These are phyloP conservation scores for Polietes domitor DNA, from an alignment of 2,888 invertebrate genomes.

Conservation along the genomic window DNA sequence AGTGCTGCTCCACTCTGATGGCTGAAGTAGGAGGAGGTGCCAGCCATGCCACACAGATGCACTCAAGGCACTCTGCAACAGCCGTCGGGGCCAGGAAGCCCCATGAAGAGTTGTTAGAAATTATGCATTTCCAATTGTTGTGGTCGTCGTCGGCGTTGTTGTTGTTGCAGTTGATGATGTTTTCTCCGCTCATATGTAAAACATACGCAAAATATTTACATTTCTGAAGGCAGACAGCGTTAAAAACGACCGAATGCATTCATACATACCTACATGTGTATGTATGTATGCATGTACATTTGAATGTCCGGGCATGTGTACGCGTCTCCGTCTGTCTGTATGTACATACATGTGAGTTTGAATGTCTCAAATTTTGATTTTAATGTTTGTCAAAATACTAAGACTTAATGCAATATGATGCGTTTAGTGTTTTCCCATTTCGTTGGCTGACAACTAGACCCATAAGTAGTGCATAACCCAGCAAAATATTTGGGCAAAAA, in stretches of 20 bases:
- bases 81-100: constrained; percentile 18
- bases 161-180: background rate
- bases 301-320: background rate
- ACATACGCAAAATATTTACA: constrained; percentile 49
- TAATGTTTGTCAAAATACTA: constrained; percentile 55
- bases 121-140: constrained; percentile 22
- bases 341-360: background rate
- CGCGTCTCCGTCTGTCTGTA: background rate
- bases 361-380: constrained; percentile 25
- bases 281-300: too few species aligned
- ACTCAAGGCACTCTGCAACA: background rate
- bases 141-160: background rate
- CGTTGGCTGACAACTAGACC: constrained; percentile 38
- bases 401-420: constrained; percentile 53
- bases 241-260: constrained; percentile 31
- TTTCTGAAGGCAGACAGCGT: constrained; percentile 58
- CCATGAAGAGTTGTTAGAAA: constrained; percentile 29
- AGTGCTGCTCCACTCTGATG: constrained; percentile 13
- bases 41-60: constrained; percentile 4
- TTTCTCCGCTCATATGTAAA: constrained; percentile 23
- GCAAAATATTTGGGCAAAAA: background rate
- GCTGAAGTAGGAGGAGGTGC: constrained; percentile 22
- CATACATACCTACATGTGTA: background rate
- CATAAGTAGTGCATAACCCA: background rate
- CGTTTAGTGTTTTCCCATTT: constrained; percentile 19